Evolutionary conservation across 2,113 vertebrate species (phyloP).

Genomic region (Eurystomus gularis): DNA sequence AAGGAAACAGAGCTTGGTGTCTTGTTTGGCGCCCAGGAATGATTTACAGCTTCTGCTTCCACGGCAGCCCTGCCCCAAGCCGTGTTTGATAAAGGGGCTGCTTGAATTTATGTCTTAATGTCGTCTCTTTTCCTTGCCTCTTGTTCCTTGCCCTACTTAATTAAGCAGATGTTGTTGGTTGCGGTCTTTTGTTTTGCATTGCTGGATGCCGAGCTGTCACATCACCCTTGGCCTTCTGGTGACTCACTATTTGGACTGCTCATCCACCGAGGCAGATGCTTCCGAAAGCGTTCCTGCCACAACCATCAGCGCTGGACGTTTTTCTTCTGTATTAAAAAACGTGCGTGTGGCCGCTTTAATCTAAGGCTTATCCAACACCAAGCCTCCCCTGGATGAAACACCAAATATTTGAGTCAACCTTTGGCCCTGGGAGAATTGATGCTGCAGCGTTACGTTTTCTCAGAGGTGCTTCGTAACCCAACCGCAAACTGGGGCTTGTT

Average conservation of each 20-base stretch:
- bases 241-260: background rate
- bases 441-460: background rate
- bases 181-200: background rate
- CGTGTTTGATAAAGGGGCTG: background rate
- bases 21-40: background rate
- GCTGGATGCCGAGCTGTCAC: background rate
- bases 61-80: background rate
- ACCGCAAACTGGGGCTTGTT: fast-evolving
- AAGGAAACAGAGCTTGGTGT: background rate
- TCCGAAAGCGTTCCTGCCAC: background rate
- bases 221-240: background rate
- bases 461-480: background rate
- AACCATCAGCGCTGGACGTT: fast-evolving
- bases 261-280: background rate
- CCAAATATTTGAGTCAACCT: background rate
- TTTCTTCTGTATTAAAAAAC: background rate
- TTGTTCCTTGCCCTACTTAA: background rate
- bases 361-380: fast-evolving
- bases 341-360: background rate
- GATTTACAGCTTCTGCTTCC: background rate
- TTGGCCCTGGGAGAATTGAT: background rate
- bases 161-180: background rate
- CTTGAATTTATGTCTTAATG: background rate
- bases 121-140: background rate
- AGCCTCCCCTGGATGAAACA: background rate